A percentile compares a stretch with the other conserved stretches of the same genome.
phyloP scores from a whole-genome alignment of 2,888 invertebrate genomes.

The Molorchus minor region DNA sequence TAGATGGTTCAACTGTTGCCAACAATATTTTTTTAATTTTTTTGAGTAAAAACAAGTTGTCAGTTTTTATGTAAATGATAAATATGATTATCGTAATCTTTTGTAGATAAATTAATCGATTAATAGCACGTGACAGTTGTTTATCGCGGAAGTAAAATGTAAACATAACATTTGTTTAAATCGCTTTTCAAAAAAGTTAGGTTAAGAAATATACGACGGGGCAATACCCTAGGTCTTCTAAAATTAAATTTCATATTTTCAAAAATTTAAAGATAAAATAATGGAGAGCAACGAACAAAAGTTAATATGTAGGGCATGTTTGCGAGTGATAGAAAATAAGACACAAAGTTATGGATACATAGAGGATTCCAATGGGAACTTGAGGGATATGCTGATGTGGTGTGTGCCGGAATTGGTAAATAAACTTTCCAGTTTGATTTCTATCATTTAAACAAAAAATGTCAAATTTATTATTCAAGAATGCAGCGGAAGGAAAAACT shows the following conservation, averaged over 20 bases:
- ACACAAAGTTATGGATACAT: constrained; percentile 41
- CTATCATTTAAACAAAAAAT: too few species aligned
- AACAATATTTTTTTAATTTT: too few species aligned
- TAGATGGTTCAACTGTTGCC: too few species aligned
- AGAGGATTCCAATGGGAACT: constrained; percentile 43
- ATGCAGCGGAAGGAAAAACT: too few species aligned
- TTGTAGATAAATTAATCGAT: not conserved
- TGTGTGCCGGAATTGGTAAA: constrained; percentile 54
- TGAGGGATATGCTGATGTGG: constrained; percentile 49
- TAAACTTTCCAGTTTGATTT: too few species aligned
- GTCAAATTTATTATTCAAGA: too few species aligned
- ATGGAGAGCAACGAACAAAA: too few species aligned
- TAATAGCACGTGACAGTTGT: constrained; percentile 2
- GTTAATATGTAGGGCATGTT: constrained; percentile 47
- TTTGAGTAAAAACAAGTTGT: too few species aligned
- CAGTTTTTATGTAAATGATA: too few species aligned
- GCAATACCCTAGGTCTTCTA: constrained; percentile 5
- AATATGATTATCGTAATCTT: not conserved
- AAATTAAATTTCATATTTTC: too few species aligned
- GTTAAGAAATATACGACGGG: constrained; percentile 1
- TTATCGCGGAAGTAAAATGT: too few species aligned
- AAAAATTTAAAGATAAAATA: too few species aligned
- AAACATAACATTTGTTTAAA: constrained; percentile 17
- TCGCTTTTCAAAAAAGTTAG: constrained; percentile 14
- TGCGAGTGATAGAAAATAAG: constrained; percentile 41